Percentiles rank a stretch among this genome's conserved stretches.
phyloP scores from a whole-genome alignment of 2,113 vertebrate genomes.

The Zosterops pallidus region DNA sequence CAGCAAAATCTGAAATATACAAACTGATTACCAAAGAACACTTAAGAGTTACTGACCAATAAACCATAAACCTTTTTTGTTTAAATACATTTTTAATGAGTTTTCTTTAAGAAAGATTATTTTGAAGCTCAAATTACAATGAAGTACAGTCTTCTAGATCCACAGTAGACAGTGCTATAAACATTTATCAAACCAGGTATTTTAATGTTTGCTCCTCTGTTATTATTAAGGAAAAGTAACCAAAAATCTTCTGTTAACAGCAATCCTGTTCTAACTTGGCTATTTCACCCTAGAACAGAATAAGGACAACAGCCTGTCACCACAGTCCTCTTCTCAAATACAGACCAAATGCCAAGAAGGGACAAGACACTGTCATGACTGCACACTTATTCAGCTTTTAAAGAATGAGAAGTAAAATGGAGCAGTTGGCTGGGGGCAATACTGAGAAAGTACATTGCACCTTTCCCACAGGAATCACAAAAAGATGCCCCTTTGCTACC shows the following conservation, averaged over 20 bases:
- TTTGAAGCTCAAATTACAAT: constrained; percentile 20
- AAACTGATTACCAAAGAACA: not conserved
- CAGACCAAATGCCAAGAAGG: not conserved
- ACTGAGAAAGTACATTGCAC: not conserved
- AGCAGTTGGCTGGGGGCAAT: not conserved
- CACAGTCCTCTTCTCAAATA: not conserved
- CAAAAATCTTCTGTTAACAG: not conserved
- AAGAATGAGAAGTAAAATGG: not conserved
- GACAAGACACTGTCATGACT: not conserved
- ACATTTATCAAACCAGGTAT: not conserved
- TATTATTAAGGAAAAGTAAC: not conserved
- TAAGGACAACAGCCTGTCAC: not conserved
- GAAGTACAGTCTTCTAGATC: constrained; percentile 10
- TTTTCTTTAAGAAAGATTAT: constrained; percentile 27
- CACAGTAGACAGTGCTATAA: not conserved
- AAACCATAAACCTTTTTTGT: not conserved
- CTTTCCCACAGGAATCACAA: not conserved
- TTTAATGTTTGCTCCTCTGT: not conserved
- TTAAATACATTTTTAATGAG: constrained; percentile 40
- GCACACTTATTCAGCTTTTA: not conserved
- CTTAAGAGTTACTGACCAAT: not conserved
- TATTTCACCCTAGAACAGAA: not conserved
- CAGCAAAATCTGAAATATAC: not conserved
- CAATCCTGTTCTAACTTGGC: not conserved
- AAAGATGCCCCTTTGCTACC: not conserved